phyloP scores from a whole-genome alignment of 2,888 invertebrate genomes.

The Lymantria dispar region DNA sequence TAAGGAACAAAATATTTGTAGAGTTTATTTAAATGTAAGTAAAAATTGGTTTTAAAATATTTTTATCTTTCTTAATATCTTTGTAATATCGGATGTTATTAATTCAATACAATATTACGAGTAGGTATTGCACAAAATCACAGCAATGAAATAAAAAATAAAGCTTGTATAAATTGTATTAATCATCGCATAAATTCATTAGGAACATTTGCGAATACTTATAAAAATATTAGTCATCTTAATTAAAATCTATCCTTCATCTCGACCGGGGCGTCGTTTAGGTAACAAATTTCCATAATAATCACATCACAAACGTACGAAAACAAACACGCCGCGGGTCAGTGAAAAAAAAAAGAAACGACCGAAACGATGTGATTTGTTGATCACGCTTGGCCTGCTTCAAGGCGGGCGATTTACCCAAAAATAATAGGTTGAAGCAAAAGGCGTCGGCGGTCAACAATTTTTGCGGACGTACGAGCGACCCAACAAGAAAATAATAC shows the following conservation, averaged over 20 bases:
- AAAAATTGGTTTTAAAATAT: too few relatives aligned
- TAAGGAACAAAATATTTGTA: too few relatives aligned
- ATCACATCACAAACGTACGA: slow-evolving; percentile 70
- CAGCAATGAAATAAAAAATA: background rate
- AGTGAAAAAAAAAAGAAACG: slow-evolving; percentile 42
- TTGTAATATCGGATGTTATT: too few relatives aligned
- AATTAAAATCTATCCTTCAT: slow-evolving; percentile 52
- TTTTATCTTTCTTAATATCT: too few relatives aligned
- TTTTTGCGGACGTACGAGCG: slow-evolving; percentile 63
- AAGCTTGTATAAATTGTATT: slow-evolving; percentile 18
- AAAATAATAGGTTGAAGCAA: slow-evolving; percentile 72
- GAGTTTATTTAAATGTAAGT: too few relatives aligned
- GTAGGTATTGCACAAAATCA: background rate
- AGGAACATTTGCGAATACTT: slow-evolving; percentile 13
- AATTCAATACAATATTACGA: too few relatives aligned
- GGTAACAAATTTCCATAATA: slow-evolving; percentile 65
- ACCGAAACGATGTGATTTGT: slow-evolving; percentile 61
- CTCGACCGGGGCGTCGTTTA: slow-evolving; percentile 43
- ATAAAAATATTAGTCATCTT: slow-evolving; percentile 47
- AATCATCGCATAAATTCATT: slow-evolving; percentile 11
- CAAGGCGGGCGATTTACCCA: slow-evolving; percentile 58
- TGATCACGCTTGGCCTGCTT: slow-evolving; percentile 64
- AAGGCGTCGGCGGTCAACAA: slow-evolving; percentile 78
- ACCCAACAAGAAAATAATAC: slow-evolving; percentile 54
- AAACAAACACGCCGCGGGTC: slow-evolving; percentile 74